Evolutionary conservation across 2,797 vertebrate species (phyloP).

Genomic region (Rousettus madagascariensis): DNA sequence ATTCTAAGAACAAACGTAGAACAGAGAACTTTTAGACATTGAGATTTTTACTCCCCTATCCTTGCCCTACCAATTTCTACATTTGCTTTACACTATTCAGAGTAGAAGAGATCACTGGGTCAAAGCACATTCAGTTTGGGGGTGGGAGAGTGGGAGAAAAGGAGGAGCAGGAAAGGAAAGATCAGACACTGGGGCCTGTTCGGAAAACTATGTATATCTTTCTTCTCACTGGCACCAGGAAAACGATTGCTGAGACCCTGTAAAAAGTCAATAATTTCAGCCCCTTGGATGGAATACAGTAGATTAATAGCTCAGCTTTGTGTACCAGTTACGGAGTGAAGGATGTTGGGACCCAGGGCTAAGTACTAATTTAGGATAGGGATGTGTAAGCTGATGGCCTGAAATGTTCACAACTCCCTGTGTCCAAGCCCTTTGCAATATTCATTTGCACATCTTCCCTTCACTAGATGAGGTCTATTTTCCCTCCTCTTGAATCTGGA

Average conservation of each 20-base stretch:
- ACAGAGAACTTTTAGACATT: neutral
- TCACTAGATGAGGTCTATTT: neutral
- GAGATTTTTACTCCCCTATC: neutral
- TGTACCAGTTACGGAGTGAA: neutral
- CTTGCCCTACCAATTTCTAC: neutral
- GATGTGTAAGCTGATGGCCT: neutral
- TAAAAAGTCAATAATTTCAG: neutral
- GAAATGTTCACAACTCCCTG: neutral
- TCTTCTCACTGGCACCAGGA: neutral
- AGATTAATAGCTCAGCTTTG: neutral
- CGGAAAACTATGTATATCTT: neutral
- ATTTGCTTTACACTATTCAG: neutral
- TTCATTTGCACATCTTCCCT: neutral
- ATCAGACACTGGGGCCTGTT: neutral
- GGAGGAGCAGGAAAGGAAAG: neutral
- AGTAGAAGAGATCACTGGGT: neutral
- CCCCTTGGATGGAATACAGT: neutral
- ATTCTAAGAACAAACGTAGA: conserved; percentile 8
- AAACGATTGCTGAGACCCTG: neutral
- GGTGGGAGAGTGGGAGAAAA: neutral
- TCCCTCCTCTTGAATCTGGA: neutral
- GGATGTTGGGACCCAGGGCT: neutral
- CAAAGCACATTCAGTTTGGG: neutral
- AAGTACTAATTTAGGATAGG: neutral
- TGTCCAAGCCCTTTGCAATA: neutral